These are phyloP conservation scores for Dryadula phaetusa DNA, from an alignment of 2,888 invertebrate genomes.

Conservation along the genomic window DNA sequence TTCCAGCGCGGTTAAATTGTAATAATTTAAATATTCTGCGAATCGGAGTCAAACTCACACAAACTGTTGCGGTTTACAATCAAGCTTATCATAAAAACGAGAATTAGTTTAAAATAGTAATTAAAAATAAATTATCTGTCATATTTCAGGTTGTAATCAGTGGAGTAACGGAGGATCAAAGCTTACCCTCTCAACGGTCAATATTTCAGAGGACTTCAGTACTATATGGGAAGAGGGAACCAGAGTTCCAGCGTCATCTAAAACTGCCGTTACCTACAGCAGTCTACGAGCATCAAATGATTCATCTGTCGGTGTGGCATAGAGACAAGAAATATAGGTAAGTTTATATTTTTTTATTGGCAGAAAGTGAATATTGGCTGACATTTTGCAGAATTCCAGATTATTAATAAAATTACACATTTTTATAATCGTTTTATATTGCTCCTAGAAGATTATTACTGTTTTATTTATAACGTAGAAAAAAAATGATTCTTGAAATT, in stretches of 20 bases:
- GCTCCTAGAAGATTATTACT: too few species aligned
- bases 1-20: too few species aligned
- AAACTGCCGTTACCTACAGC: slow-evolving; percentile 85
- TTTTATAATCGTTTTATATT: too few species aligned
- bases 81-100: too few species aligned
- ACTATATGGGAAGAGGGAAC: slow-evolving; percentile 90
- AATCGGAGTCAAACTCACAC: too few species aligned
- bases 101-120: background rate
- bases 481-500: too few species aligned
- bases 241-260: slow-evolving; percentile 92
- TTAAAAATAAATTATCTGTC: background rate
- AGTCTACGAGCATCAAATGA: slow-evolving; percentile 83
- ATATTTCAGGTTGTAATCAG: slow-evolving; percentile 83
- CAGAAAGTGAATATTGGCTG: background rate
- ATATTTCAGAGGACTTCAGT: slow-evolving; percentile 92
- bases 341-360: slow-evolving; percentile 15
- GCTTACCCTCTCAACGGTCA: slow-evolving; percentile 77
- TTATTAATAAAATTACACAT: background rate
- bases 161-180: slow-evolving; percentile 71
- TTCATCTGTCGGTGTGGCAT: slow-evolving; percentile 94
- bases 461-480: too few species aligned
- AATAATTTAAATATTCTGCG: too few species aligned
- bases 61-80: too few species aligned
- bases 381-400: background rate
- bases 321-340: slow-evolving; percentile 92